Evolutionary conservation across 1,140 invertebrate genomes (phyloP).

Genomic region (Neuroterus valhalla): DNA sequence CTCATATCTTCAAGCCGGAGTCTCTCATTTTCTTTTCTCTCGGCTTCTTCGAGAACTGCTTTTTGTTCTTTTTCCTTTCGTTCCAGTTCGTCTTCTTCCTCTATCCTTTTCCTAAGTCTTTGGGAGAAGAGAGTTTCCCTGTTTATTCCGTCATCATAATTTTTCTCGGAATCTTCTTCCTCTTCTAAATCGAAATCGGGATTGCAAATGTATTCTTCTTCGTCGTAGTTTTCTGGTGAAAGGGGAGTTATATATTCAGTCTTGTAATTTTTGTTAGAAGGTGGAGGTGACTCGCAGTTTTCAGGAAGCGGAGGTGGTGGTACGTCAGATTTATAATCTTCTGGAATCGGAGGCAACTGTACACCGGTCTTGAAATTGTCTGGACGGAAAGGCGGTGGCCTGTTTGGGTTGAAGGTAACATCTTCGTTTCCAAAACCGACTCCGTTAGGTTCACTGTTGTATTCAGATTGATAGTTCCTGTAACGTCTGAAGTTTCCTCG

Average conservation of each 20-base stretch:
- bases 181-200: constrained; percentile 19
- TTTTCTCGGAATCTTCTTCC: constrained; percentile 42
- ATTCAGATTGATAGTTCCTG: background rate
- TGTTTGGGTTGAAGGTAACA: no score
- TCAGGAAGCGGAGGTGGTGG: no score
- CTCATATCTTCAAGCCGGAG: background rate
- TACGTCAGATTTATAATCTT: no score
- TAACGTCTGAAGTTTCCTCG: constrained; percentile 43
- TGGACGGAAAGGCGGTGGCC: no score
- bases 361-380: no score
- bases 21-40: constrained; percentile 33
- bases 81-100: constrained; percentile 49
- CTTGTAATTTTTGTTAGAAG: background rate
- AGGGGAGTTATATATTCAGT: background rate
- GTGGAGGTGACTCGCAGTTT: background rate
- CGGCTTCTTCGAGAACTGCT: background rate
- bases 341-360: no score
- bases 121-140: constrained; percentile 61
- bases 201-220: constrained; percentile 27
- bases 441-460: background rate
- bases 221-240: background rate
- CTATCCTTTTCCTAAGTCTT: constrained; percentile 59
- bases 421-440: background rate
- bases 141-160: constrained; percentile 36
- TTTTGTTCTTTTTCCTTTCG: constrained; percentile 2